Conservation (phyloP, 2,113 vertebrate genomes). For the Cisticola juncidis region DNA sequence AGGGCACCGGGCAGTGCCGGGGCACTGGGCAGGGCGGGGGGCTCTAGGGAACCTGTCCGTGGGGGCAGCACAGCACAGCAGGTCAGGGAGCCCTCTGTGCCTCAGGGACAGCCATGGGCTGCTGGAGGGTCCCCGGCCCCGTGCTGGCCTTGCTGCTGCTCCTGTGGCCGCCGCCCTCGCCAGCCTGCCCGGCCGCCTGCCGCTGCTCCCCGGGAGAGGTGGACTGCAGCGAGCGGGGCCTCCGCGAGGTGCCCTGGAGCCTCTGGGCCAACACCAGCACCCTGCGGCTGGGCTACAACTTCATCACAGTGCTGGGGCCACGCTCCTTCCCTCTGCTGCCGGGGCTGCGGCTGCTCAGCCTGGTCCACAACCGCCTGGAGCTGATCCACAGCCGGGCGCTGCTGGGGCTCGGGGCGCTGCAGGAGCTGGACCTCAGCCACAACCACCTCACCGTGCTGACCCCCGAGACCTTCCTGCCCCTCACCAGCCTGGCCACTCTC, state of each 20-base stretch:
- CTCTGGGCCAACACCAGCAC: slow-evolving; percentile 20
- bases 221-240: slow-evolving; percentile 59
- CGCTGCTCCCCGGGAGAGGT: slow-evolving; percentile 16
- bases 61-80: accelerated
- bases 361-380: slow-evolving; percentile 67
- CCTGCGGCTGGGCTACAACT: slow-evolving; percentile 69
- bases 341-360: slow-evolving; percentile 50
- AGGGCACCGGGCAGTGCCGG: neutral
- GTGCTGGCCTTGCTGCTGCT: neutral
- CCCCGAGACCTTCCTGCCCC: slow-evolving; percentile 60
- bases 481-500: slow-evolving; percentile 50
- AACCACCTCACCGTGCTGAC: slow-evolving; percentile 63
- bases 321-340: slow-evolving; percentile 35
- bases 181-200: slow-evolving; percentile 57
- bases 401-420: slow-evolving; percentile 56
- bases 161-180: neutral
- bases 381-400: slow-evolving; percentile 69
- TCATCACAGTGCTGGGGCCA: slow-evolving; percentile 20
- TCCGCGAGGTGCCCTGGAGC: slow-evolving; percentile 51
- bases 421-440: slow-evolving; percentile 70
- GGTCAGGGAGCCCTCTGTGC: accelerated
- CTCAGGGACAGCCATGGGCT: neutral
- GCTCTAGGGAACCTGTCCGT: accelerated
- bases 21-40: neutral
- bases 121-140: neutral